These are phyloP conservation scores for Anthopleura sola DNA, from an alignment of 64 coral and sea anemone species.

Conservation along the genomic window DNA sequence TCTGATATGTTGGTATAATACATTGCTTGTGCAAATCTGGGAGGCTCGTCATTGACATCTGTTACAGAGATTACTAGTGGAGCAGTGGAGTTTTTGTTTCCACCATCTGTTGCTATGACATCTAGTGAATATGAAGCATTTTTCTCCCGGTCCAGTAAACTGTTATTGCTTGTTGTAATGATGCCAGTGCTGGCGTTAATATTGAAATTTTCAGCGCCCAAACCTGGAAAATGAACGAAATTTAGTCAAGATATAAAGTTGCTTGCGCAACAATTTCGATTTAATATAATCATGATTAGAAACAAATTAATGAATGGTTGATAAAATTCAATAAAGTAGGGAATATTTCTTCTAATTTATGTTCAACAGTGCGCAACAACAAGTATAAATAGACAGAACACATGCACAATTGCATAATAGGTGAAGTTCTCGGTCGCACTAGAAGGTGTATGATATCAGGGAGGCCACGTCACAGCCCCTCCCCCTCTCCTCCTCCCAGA, in stretches of 20 bases:
- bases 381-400: too few species aligned
- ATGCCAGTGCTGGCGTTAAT: slow-evolving; percentile 68
- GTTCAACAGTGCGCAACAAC: too few species aligned
- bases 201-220: slow-evolving; percentile 54
- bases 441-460: too few species aligned
- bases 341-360: too few species aligned
- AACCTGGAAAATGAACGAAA: slow-evolving; percentile 27
- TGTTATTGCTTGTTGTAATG: slow-evolving; percentile 55
- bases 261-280: too few species aligned
- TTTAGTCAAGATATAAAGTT: background rate
- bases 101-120: slow-evolving; percentile 56
- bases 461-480: too few species aligned
- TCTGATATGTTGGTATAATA: slow-evolving; percentile 75
- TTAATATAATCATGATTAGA: too few species aligned
- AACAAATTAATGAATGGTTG: too few species aligned
- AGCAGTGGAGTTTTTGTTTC: slow-evolving; percentile 32
- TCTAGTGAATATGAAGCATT: slow-evolving; percentile 54
- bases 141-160: slow-evolving; percentile 74
- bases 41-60: slow-evolving; percentile 73
- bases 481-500: too few species aligned
- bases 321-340: too few species aligned
- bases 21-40: slow-evolving; percentile 41
- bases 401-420: too few species aligned
- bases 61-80: slow-evolving; percentile 36
- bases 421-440: too few species aligned